Conservation (phyloP, 2,113 vertebrate species). For the Cyprinus carpio region DNA sequence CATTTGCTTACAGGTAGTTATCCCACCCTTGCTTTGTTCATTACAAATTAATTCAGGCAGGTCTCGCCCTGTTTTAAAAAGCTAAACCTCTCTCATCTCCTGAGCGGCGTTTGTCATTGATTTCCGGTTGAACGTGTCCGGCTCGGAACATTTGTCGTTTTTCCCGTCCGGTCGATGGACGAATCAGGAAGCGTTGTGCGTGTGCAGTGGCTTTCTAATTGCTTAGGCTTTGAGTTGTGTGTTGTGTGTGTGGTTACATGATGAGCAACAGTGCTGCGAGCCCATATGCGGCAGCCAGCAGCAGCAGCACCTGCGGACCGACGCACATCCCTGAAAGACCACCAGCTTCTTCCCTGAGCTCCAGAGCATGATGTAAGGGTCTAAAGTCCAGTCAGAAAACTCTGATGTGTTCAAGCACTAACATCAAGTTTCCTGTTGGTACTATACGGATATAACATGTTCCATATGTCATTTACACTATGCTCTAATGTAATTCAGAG, state of each 20-base stretch:
- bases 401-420: background rate
- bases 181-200: conserved; percentile 55
- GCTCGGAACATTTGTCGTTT: conserved; percentile 44
- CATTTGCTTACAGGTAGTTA: conserved; percentile 16
- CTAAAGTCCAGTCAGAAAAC: background rate
- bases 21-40: conserved; percentile 13
- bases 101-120: conserved; percentile 31
- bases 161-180: conserved; percentile 34
- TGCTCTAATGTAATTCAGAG: background rate
- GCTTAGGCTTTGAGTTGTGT: conserved; percentile 54
- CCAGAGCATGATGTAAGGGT: conserved; percentile 86
- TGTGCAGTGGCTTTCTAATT: conserved; percentile 63
- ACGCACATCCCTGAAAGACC: conserved; percentile 73
- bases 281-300: conserved; percentile 73
- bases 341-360: conserved; percentile 79
- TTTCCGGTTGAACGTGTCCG: conserved; percentile 34
- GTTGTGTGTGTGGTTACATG: conserved; percentile 53
- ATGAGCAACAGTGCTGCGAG: conserved; percentile 72
- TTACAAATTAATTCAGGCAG: conserved; percentile 22
- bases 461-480: background rate
- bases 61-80: background rate
- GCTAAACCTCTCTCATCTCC: background rate
- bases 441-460: background rate
- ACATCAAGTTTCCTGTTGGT: no score
- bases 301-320: conserved; percentile 69